Conservation (phyloP, 2,888 invertebrate genomes). For the Volucella inflata region DNA sequence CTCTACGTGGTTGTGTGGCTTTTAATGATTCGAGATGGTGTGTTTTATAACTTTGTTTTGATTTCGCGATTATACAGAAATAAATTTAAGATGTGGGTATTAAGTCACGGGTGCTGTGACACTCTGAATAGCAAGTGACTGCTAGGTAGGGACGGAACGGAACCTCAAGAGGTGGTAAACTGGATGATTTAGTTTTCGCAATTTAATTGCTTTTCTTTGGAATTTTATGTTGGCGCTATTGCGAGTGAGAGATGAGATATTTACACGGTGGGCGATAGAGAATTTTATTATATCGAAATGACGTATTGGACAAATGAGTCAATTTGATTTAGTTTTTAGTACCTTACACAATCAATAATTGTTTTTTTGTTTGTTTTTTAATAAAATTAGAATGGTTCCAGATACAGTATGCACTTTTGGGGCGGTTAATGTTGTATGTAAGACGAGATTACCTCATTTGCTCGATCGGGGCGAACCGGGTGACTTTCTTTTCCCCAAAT, state of each 20-base stretch:
- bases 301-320: slow-evolving; percentile 18
- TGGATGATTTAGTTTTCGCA: slow-evolving; percentile 15
- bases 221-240: slow-evolving; percentile 34
- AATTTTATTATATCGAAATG: slow-evolving; percentile 28
- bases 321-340: not conserved
- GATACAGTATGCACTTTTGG: too few relatives aligned
- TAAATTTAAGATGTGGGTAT: slow-evolving; percentile 41
- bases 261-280: slow-evolving; percentile 9
- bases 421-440: too few relatives aligned
- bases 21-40: slow-evolving; percentile 42
- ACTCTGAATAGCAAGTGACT: slow-evolving; percentile 3
- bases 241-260: not conserved
- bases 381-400: too few relatives aligned
- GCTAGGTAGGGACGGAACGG: not conserved
- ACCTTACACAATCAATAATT: too few relatives aligned
- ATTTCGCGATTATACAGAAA: slow-evolving; percentile 58
- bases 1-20: slow-evolving; percentile 24
- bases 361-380: too few relatives aligned
- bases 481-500: too few relatives aligned
- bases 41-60: slow-evolving; percentile 64
- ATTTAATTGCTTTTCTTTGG: slow-evolving; percentile 7
- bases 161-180: not conserved
- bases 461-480: too few relatives aligned
- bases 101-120: slow-evolving; percentile 49
- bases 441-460: too few relatives aligned